phyloP scores from a whole-genome alignment of 2,797 vertebrate genomes.

The Podargus strigoides region DNA sequence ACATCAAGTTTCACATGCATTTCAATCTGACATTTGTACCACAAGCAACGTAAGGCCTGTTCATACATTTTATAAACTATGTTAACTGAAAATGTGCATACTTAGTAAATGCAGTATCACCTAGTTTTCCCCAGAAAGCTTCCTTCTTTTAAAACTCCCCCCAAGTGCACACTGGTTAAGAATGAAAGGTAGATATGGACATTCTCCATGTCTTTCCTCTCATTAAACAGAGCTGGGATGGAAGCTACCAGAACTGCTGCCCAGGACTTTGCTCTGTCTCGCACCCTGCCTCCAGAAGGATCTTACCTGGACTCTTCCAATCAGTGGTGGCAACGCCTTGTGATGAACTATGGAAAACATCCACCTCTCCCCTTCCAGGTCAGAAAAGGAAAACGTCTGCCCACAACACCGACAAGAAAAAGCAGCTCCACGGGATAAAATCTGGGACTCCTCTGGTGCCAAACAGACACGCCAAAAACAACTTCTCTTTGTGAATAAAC shows the following conservation, averaged over 20 bases:
- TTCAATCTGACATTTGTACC: not conserved
- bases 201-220: not conserved
- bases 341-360: not conserved
- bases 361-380: not conserved
- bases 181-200: not conserved
- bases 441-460: not conserved
- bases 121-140: not conserved
- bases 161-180: not conserved
- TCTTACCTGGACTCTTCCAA: not conserved
- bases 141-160: not conserved
- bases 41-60: not conserved
- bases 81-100: not conserved
- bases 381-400: not conserved
- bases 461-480: constrained; percentile 13
- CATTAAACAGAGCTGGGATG: not conserved
- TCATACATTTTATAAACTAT: not conserved
- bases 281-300: not conserved
- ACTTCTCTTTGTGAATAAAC: not conserved
- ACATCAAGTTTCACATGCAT: not conserved
- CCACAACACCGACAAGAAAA: not conserved
- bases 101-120: not conserved
- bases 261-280: not conserved
- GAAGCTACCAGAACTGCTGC: not conserved
- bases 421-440: not conserved
- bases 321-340: rapidly evolving